Base-by-base conservation (phyloP, 2,113 vertebrate genomes). In the Gadus chalcogrammus region DNA sequence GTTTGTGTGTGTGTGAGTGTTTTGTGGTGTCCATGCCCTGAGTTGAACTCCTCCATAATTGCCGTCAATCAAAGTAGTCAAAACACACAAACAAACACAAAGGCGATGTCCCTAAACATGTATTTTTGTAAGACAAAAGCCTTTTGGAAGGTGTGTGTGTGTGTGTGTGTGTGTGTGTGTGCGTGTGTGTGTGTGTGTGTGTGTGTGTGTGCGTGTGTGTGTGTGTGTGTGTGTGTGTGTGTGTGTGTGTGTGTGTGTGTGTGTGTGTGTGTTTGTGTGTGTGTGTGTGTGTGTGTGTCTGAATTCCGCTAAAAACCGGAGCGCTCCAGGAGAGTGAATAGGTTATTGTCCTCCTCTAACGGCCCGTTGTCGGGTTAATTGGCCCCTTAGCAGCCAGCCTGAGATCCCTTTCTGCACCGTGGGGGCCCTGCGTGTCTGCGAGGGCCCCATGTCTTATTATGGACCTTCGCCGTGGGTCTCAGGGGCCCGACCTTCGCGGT, bases 41-140 rank as follows among this genome's bases (percentile, higher is more conserved):
- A 3, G 55, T 61, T 75, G 79, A 83, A 80, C 82, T 71, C 75
- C 61, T 61, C 75, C 62, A 81, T 82, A 83, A 87, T 79, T 82
- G 79, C 84, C 81, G 85, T 83, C 85, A 87, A 78, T 87, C 87
- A 88, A 83, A 71, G 70, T 48, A 4, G 72, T 76, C 64, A 76
- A 73, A 76, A 81, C 73, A 68, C 75, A 73, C 83, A 77, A 80
- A 79, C 79, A 82, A 83, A 78, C 74, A 84, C 82, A 82, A 86
- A 83, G 71, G 75, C 75, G 61, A 28, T 4, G 28, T 72, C 76
- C 28, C 42, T 5, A 28, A 70, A 64, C 69, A 56, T 28, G 24
- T 61, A 74, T 73, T 65, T 64, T 61, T 0, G 53, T 8, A 35
- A 79, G 61, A 85, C 80, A 87, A 87, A 85, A 73, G 75, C 70